Conservation (phyloP, 2,888 invertebrate genomes). For the Pandemis corylana region DNA sequence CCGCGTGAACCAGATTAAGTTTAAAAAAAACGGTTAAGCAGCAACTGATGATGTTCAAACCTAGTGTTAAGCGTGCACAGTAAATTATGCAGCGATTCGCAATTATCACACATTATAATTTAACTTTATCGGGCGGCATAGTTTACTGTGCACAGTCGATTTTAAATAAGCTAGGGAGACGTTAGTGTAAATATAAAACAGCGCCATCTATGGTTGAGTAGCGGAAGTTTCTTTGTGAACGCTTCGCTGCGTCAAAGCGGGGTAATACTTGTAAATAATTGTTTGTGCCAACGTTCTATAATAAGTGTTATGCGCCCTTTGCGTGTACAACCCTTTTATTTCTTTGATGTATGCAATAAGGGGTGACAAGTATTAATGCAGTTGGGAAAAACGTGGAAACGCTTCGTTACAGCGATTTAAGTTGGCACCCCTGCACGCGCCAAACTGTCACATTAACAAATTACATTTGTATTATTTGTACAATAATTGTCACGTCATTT, state of each 20-base stretch:
- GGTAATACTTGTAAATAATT: conserved; percentile 73
- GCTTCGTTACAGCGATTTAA: conserved; percentile 79
- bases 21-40: conserved; percentile 54
- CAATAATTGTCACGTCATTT: conserved; percentile 52
- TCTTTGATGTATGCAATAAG: conserved; percentile 80
- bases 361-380: conserved; percentile 81
- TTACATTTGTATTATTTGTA: conserved; percentile 76
- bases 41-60: conserved; percentile 85
- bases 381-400: conserved; percentile 74
- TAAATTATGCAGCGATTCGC: conserved; percentile 59
- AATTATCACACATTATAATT: conserved; percentile 40
- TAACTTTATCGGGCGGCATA: conserved; percentile 49
- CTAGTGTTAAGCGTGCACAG: conserved; percentile 70
- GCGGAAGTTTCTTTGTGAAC: conserved; percentile 57
- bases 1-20: background rate
- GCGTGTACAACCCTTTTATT: conserved; percentile 79
- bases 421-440: conserved; percentile 67
- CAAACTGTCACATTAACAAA: conserved; percentile 73
- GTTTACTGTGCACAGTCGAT: conserved; percentile 66
- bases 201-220: conserved; percentile 80
- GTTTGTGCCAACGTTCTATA: conserved; percentile 82
- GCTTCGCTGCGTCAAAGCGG: conserved; percentile 48
- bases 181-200: conserved; percentile 69
- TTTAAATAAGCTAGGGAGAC: conserved; percentile 62
- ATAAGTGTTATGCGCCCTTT: conserved; percentile 79